Evolutionary conservation across 2,888 invertebrate genomes (phyloP).

Genomic region (Lasioglossum zephyrum): DNA sequence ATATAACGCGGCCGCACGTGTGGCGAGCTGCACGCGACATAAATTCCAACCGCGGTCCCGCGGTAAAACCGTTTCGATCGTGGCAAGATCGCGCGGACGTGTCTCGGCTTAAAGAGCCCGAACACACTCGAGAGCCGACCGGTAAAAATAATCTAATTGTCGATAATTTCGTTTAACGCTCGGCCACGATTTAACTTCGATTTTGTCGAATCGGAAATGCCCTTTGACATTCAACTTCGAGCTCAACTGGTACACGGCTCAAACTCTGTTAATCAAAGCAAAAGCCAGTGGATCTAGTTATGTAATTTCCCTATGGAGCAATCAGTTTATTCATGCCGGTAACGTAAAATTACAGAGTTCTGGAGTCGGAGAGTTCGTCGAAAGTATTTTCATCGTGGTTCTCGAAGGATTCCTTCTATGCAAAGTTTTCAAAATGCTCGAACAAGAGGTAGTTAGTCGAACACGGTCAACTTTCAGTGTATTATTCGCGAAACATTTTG

Average conservation of each 20-base stretch:
- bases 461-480: neutral
- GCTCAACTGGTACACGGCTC: neutral
- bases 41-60: constrained; percentile 47
- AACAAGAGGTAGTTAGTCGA: neutral
- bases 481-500: neutral
- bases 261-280: neutral
- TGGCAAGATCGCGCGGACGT: neutral
- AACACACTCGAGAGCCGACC: neutral
- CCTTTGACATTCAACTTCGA: neutral
- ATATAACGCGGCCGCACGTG: constrained; percentile 40
- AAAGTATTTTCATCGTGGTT: neutral
- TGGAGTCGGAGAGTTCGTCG: neutral
- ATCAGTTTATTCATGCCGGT: neutral
- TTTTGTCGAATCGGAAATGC: neutral
- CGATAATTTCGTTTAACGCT: neutral
- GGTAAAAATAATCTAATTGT: neutral
- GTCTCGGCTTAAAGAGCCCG: constrained; percentile 16
- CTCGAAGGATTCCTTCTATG: neutral
- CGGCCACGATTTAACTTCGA: neutral
- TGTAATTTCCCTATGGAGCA: neutral
- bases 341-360: neutral
- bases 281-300: neutral
- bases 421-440: neutral
- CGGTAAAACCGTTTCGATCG: constrained; percentile 38
- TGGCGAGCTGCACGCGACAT: constrained; percentile 46